These are phyloP conservation scores for Caenorhabditis sp. DNA, from an alignment of 2,888 invertebrate species.

Conservation along the genomic window DNA sequence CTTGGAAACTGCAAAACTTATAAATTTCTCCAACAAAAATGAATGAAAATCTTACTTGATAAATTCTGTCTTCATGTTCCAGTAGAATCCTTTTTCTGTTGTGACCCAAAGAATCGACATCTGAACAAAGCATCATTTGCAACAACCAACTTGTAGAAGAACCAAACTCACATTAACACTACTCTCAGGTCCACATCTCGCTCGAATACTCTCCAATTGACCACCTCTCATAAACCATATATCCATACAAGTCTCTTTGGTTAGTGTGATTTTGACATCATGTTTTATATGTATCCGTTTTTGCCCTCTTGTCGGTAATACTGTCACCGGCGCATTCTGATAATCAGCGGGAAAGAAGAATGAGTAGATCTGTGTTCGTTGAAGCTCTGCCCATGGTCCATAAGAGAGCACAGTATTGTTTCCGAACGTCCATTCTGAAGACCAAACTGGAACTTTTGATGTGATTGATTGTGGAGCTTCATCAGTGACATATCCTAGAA, in stretches of 20 bases:
- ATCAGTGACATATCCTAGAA: conserved; percentile 78
- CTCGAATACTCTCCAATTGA: conserved; percentile 91
- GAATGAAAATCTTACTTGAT: conserved; percentile 11
- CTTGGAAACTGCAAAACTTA: conserved; percentile 80
- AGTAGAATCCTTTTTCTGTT: conserved; percentile 86
- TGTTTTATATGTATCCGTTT: conserved; percentile 58
- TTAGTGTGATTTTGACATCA: conserved; percentile 82
- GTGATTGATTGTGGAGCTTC: conserved; percentile 46
- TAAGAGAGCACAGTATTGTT: conserved; percentile 96
- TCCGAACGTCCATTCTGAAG: conserved; percentile 76
- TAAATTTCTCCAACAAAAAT: too few species aligned
- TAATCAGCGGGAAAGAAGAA: conserved; percentile 85
- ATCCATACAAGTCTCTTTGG: conserved; percentile 92
- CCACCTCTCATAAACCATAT: conserved; percentile 91
- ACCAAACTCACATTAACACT: conserved; percentile 79
- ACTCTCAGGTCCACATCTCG: conserved; percentile 92
- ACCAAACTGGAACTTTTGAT: conserved; percentile 63
- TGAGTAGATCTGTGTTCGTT: conserved; percentile 90
- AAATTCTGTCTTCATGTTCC: conserved; percentile 34
- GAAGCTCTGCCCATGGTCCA: conserved; percentile 98
- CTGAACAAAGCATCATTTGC: too few species aligned
- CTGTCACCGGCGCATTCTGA: conserved; percentile 38
- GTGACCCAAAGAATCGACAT: conserved; percentile 95
- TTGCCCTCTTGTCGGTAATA: conserved; percentile 46
- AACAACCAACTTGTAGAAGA: too few species aligned